Base-by-base conservation (phyloP, 2,888 invertebrate species). In the Stenurella melanura region DNA sequence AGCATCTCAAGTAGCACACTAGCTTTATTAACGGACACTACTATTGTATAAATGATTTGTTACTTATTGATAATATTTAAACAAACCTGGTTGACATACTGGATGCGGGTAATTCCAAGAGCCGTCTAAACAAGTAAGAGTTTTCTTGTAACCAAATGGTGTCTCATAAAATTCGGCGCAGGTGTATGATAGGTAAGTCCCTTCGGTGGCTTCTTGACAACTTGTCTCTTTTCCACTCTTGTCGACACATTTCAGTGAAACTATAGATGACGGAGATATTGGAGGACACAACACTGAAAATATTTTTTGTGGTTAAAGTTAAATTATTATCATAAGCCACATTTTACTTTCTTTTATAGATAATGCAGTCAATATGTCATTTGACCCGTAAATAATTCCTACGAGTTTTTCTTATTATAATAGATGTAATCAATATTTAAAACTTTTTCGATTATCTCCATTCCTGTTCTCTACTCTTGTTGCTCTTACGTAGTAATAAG, bases 51-150 rank as follows among this genome's bases (percentile, higher is more conserved):
- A n/a, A n/a, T n/a, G n/a, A 58, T 10, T 17, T 6, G 58, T 5
- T 18, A 17, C 18, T 18, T 18, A 58, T 58, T n/a, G 61, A 17
- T 9, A n/a, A 26, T 26, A 26, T 26, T 26, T 2, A 9, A 7
- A 18, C 67, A 19, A 9, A 69, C 69, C 69, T 57, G 69, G 69
- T 58, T 69, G 69, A 17, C 69, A 69, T 12, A 56, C 34, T 34
- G 69, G 69, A 15, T 34, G 17, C 1, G 69, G 57, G n/a, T 18
- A 56, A 18, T 57, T 69, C 69, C 69, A 69, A 12, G 6, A 18
- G 5, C 69, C 69, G 12, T 57, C 69, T 30, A 11, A 56, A 57
- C 69, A 69, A 11, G 21, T 11, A 6, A 56, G n/a, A 7, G 57
- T 69, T 34, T 56, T 57, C 26, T 56, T 69, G 69, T 69, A 69